Base-by-base conservation (phyloP, 1,140 invertebrate genomes). In the Trachelipus rathkii region DNA sequence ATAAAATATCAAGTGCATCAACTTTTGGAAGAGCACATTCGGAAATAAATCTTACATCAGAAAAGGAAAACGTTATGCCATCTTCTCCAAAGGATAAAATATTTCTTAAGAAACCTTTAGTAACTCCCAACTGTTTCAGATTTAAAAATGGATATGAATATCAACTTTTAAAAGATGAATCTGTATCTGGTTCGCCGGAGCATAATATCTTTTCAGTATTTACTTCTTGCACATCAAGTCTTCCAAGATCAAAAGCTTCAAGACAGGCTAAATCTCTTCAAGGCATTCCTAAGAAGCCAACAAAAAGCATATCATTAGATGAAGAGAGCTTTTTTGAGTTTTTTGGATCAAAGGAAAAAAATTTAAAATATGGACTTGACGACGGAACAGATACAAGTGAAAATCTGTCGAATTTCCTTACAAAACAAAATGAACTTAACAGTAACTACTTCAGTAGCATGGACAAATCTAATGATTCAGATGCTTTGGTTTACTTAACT, bases 351-450 rank as follows among this genome's bases (percentile, higher is more conserved):
- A 74, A 78, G 33, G 77, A 78, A 44, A 72, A 46, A 11, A 46
- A 70, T 10, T 75, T 78, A 15, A 74, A 78, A 46, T 78, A 78
- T 73, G 77, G 77, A n/a, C 44, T 78, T 24, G 77, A 78, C 46
- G 77, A 78, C 24, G 60, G 73, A 19, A 46, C 53, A 21, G 74
- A 78, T 44, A 23, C 72, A 19, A 53, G 43, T 69, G 77, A 78
- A 53, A 44, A 73, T 15, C 73, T 74, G 15, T 78, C 77, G 15
- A 73, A 78, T 72, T 33, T 33, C 33, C 33, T 33, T 33, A 33
- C 33, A 6, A 33, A 33, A 33, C 33, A 33, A 33, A 33, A 33
- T 1, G 33, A 33, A 33, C 33, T 1, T 33, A 33, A 33, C 33
- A 33, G 33, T 33, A 33, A 33, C 33, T 33, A 33, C 33, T 33